Base-by-base conservation (phyloP, 1,140 invertebrate genomes). In the Sweltsa coloradensis region DNA sequence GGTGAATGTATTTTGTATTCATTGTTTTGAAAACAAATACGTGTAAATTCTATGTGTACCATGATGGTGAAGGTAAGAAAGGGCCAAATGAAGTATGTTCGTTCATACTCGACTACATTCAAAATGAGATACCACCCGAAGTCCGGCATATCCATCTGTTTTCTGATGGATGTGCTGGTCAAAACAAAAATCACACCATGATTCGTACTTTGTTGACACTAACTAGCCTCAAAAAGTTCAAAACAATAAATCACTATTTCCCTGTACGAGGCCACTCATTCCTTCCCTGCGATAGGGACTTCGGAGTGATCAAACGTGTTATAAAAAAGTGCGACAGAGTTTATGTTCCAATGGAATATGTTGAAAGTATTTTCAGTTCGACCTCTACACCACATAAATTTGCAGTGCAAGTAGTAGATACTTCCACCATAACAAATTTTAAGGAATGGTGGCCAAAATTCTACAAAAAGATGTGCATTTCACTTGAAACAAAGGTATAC, bases 1-100 rank as follows among this genome's bases (percentile, higher is more conserved):
- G 42, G 45, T 60, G 41, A 55, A 54, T 53, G 47, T 41, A 21
- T 62, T 62, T 53, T 50, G 53, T 41, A 53, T 62, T 41, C 53
- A 56, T n/a, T 43, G 52, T 58, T 48, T 46, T 61, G 19, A 59
- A 52, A 44, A 54, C 25, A 34, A 47, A 52, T 29, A 50, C 23
- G 16, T 41, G 48, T 18, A 31, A 49, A 25, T 53, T 56, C 39
- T 60, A 56, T 48, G 31, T 52, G 29, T 60, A 61, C 51, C 49
- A 58, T 51, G 57, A 58, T 47, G 55, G 49, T 22, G 26, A 45
- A 43, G 53, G 31, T 36, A 51, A 47, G 34, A 56, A 53, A 52
- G 49, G 34, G 23, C 53, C 55, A 24, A 51, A 57, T 57, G 57
- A 57, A 45, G 57, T 59, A 41, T 58, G 48, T 39, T 53, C 51